Base-by-base conservation (phyloP, 1,140 invertebrate genomes). In the Varroa destructor region DNA sequence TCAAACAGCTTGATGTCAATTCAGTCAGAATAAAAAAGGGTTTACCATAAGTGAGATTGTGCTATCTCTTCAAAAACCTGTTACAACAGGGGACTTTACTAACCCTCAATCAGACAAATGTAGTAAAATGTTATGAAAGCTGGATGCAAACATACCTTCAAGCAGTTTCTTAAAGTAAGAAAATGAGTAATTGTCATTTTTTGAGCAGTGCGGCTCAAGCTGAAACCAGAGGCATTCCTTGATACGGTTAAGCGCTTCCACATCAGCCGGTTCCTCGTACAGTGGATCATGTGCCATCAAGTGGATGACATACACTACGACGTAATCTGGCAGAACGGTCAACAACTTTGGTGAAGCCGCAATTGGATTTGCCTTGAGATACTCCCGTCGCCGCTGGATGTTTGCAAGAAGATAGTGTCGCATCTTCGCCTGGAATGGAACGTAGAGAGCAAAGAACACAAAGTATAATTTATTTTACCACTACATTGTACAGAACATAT, bases 81-180 rank as follows among this genome's bases (percentile, higher is more conserved):
- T 51, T 5, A 3, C 46, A 51, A 51, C 3, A 25, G 25, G 46
- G 46, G 46, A 5, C 4, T 51, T 8, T 51, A 51, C 46, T 51
- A 3, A 51, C 46, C 85, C 76, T 97, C 91, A 64, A 97, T 85
- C 25, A 97, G 84, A 25, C 25, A 25, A 25, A 0, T 25, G 25
- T 25, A 25, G 25, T 25, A 25, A 25, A 25, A 25, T 78, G 93
- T 93, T 85, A 92, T 91, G 76, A 88, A 25, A 25, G 25, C 25
- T 25, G 25, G 25, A 25, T 25, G 25, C 25, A 25, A 25, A 25
- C 25, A 25, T 25, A 51, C 46, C 85, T 76, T 97, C 91, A 64
- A 97, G 85, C 25, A 97, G 84, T 88, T 84, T 77, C 57, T 93
- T 92, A 78, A 95, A 96, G 82, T 97, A 97, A n/a, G 89, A 87